These are phyloP conservation scores for Dasyornis broadbenti DNA, from an alignment of 2,113 vertebrate genomes.

Conservation along the genomic window DNA sequence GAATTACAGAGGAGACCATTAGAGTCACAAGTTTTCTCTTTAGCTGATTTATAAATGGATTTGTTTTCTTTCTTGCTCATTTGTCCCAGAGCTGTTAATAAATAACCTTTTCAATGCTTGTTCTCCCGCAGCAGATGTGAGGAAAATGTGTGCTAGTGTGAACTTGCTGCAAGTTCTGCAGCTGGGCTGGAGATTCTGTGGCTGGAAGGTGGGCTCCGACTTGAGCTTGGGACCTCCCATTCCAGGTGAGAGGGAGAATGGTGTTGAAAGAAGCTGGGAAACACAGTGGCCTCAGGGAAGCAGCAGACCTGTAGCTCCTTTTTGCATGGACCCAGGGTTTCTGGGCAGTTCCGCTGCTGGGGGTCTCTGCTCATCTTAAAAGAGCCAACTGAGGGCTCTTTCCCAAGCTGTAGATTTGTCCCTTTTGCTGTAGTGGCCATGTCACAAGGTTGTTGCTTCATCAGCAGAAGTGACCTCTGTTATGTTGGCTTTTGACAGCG, in stretches of 20 bases:
- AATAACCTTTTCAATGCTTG: neutral
- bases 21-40: conserved; percentile 11
- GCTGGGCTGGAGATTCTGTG: neutral
- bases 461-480: neutral
- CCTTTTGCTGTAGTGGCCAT: neutral
- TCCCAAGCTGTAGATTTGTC: neutral
- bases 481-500: neutral
- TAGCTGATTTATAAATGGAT: conserved; percentile 5
- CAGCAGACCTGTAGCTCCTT: neutral
- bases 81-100: conserved; percentile 29
- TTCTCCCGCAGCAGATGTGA: neutral
- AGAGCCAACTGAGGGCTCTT: neutral
- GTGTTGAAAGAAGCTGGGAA: neutral
- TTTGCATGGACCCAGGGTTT: neutral
- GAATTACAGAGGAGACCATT: neutral
- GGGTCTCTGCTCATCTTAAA: neutral
- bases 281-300: neutral
- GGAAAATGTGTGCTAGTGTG: neutral
- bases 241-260: neutral
- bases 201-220: neutral
- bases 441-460: neutral
- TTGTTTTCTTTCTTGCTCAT: neutral
- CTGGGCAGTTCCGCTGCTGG: neutral
- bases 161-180: neutral
- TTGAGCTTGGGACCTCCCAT: neutral